Base-by-base conservation (phyloP, 2,113 vertebrate genomes). In the Scolopax mira region DNA sequence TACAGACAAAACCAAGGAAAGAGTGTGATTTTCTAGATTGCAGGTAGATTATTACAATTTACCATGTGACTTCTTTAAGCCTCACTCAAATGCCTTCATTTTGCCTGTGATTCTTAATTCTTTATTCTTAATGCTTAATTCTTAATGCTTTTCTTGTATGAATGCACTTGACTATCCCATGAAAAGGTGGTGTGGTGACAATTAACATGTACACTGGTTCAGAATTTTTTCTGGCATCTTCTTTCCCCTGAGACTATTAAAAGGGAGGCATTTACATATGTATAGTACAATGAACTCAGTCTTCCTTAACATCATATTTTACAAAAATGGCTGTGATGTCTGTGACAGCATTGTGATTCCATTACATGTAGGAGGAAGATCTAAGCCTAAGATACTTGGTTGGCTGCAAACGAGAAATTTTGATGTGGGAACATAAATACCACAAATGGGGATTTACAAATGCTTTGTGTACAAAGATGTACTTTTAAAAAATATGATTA, bases 391-490 rank as follows among this genome's bases (percentile, higher is more conserved):
- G 97, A 96, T 75, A 96, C 30, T 96, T 92, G 57, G 54, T 74
- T 96, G 87, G 95, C 93, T 98, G 91, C 90, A 98, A 97, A 97
- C 13, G n/a, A 97, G 80, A 93, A 96, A 96, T 97, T 97, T 85
- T 97, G 95, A 97, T 89, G 96, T 89, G 70, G 94, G 87, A 97
- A 90, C 87, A 95, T 75, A 97, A 97, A 96, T 95, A 95, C 85
- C 95, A 89, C 91, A 97, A 96, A 96, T 49, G 48, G 90, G 85
- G 95, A 97, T 96, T 96, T 97, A 89, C 52, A 93, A 85, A 96
- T 79, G 83, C 61, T 95, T 90, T 97, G 75, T 88, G 93, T 94
- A 95, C 74, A 88, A 96, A 97, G 92, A 95, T 69, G 84, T 81
- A 75, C 28, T 97, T 95, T 79, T 13, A 31, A 87, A 90, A 91